Percentiles rank a stretch among this genome's conserved stretches.
Conservation (phyloP, 1,140 invertebrate genomes). For the Teleogryllus occipitalis region DNA sequence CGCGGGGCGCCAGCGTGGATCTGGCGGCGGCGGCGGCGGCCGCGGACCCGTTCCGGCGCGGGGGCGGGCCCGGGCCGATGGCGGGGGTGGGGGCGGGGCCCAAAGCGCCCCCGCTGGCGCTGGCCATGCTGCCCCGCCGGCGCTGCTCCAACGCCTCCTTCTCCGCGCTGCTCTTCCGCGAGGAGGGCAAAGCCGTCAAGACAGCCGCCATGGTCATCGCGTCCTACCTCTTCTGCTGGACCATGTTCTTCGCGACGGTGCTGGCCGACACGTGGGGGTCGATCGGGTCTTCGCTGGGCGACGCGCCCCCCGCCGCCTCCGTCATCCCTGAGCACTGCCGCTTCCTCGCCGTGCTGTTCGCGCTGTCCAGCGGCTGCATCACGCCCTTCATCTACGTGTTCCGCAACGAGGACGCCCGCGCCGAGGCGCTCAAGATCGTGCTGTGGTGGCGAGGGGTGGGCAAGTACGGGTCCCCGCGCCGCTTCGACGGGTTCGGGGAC, state of each 20-base stretch:
- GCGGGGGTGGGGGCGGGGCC: not conserved
- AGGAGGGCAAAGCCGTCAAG: constrained; percentile 47
- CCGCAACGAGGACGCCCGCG: constrained; percentile 36
- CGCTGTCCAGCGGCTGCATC: constrained; percentile 30
- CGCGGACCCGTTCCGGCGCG: constrained; percentile 20
- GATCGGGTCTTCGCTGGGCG: not conserved
- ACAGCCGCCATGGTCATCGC: constrained; percentile 45
- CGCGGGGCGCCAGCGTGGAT: constrained; percentile 21
- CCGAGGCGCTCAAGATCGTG: constrained; percentile 34
- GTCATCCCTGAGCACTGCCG: constrained; percentile 31
- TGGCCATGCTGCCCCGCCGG: constrained; percentile 15
- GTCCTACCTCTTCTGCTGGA: constrained; percentile 46
- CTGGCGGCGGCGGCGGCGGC: constrained; percentile 14
- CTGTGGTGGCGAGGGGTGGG: constrained; percentile 27
- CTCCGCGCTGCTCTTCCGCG: constrained; percentile 39
- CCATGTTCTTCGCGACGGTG: constrained; percentile 41
- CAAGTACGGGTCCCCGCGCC: constrained; percentile 13
- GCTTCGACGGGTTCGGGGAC: constrained; percentile 12
- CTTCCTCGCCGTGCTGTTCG: constrained; percentile 22
- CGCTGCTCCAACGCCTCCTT: constrained; percentile 36
- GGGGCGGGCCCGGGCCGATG: not conserved
- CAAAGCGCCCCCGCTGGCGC: constrained; percentile 18
- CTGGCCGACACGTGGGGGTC: constrained; percentile 25
- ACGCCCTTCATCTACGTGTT: constrained; percentile 52
- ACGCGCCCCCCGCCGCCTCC: constrained; percentile 27